Percentiles rank a stretch among this genome's conserved stretches.
Evolutionary conservation across 2,797 vertebrate species (phyloP).

Genomic region (Streptopelia turtur): DNA sequence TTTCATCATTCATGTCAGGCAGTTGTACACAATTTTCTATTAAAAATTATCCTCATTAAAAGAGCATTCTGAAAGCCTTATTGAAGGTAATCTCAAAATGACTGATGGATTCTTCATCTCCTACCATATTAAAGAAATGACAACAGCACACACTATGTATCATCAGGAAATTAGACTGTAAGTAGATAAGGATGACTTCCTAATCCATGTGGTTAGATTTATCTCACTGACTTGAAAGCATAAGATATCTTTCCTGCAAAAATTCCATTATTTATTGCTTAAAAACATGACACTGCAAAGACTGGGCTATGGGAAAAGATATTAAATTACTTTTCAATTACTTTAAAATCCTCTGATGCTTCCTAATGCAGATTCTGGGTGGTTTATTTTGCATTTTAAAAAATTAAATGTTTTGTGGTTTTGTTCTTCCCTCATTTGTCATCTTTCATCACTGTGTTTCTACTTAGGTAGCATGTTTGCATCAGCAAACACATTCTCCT

Average conservation of each 20-base stretch:
- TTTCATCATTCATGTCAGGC: background rate
- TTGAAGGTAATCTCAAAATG: conserved; percentile 44
- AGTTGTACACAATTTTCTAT: conserved; percentile 5
- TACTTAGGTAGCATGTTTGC: background rate
- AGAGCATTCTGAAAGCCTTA: conserved; percentile 35
- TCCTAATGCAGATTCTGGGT: background rate
- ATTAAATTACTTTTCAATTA: conserved; percentile 55
- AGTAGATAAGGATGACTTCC: conserved; percentile 63
- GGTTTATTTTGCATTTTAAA: background rate
- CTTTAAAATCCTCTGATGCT: conserved; percentile 28
- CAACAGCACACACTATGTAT: conserved; percentile 47
- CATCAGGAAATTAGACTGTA: conserved; percentile 59
- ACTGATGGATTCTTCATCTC: conserved; percentile 37
- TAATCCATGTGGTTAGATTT: conserved; percentile 69
- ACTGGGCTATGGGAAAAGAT: background rate
- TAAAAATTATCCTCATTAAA: conserved; percentile 62
- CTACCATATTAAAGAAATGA: conserved; percentile 55
- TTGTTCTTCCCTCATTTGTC: background rate
- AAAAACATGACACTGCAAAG: conserved; percentile 30
- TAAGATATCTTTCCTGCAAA: conserved; percentile 41
- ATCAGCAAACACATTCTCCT: background rate
- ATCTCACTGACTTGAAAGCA: conserved; percentile 51
- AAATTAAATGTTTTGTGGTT: background rate
- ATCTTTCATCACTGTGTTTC: background rate
- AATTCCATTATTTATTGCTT: conserved; percentile 63